A percentile compares a stretch with the other conserved stretches of the same genome.
phyloP scores from a whole-genome alignment of 64 coral and sea anemone genomes.

The Anthopleura sola region DNA sequence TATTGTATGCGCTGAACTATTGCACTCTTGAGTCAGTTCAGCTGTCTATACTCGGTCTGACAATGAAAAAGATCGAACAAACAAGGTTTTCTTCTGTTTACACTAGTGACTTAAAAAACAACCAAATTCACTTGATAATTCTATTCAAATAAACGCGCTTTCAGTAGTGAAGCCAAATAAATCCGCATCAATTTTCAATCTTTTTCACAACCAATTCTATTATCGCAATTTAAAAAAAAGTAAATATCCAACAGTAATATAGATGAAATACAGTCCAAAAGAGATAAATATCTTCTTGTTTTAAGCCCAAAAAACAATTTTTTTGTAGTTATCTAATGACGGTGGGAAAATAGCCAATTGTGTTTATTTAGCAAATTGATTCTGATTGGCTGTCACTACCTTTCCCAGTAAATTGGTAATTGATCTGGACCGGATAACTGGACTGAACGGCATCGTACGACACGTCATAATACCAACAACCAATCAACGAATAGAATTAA shows the following conservation, averaged over 20 bases:
- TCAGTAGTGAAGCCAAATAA: background rate
- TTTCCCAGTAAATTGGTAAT: slow-evolving; percentile 3
- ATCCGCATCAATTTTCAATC: too few relatives aligned
- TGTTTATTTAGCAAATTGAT: background rate
- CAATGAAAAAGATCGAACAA: background rate
- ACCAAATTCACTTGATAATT: background rate
- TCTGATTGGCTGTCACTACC: background rate
- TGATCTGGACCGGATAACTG: background rate
- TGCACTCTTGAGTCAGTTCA: background rate
- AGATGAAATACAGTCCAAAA: background rate
- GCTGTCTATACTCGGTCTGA: background rate
- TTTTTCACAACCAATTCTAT: too few relatives aligned
- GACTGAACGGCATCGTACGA: background rate
- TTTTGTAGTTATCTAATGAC: background rate
- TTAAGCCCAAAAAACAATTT: background rate
- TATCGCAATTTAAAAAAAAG: too few relatives aligned
- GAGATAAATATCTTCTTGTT: background rate
- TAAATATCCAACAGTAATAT: background rate
- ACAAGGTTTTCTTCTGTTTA: background rate
- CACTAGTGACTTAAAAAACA: background rate
- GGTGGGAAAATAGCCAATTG: background rate
- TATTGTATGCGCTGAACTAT: background rate
- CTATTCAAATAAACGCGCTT: slow-evolving; percentile 2
- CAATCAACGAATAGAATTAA: background rate
- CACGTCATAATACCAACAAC: background rate